phyloP scores from a whole-genome alignment of 2,797 vertebrate species.

The Enteromius viviparus region DNA sequence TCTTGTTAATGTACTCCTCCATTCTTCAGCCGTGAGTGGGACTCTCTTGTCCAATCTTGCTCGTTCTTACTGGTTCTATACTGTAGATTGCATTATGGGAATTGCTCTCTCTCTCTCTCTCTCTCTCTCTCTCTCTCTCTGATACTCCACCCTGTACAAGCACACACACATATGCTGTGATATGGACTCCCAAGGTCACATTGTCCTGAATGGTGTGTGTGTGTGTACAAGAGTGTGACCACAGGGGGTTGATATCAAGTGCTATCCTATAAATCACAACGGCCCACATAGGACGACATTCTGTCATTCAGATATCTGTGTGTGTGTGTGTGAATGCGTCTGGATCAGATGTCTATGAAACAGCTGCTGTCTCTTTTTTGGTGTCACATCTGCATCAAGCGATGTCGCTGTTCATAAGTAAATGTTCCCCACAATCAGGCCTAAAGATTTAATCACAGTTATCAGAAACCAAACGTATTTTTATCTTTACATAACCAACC shows the following conservation, averaged over 20 bases:
- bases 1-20: background rate
- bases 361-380: conserved; percentile 23
- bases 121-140: conserved; percentile 43
- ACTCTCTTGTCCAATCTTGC: conserved; percentile 3
- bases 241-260: conserved; percentile 36
- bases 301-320: background rate
- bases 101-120: conserved; percentile 45
- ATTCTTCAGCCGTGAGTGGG: background rate
- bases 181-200: conserved; percentile 75
- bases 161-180: conserved; percentile 52
- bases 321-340: background rate
- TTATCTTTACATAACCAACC: background rate
- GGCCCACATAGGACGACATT: conserved; percentile 16
- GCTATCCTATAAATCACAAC: conserved; percentile 44
- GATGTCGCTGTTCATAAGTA: background rate
- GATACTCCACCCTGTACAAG: conserved; percentile 53
- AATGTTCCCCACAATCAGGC: conserved; percentile 21
- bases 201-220: conserved; percentile 61
- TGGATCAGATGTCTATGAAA: conserved; percentile 11
- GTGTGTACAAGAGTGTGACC: conserved; percentile 33
- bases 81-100: conserved; percentile 35
- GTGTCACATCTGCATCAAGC: conserved; percentile 12
- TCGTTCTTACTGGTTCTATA: conserved; percentile 17
- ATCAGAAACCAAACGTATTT: background rate
- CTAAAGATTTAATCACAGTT: conserved; percentile 35